Conservation (phyloP, 2,888 invertebrate species). For the Phaonia tiefii region DNA sequence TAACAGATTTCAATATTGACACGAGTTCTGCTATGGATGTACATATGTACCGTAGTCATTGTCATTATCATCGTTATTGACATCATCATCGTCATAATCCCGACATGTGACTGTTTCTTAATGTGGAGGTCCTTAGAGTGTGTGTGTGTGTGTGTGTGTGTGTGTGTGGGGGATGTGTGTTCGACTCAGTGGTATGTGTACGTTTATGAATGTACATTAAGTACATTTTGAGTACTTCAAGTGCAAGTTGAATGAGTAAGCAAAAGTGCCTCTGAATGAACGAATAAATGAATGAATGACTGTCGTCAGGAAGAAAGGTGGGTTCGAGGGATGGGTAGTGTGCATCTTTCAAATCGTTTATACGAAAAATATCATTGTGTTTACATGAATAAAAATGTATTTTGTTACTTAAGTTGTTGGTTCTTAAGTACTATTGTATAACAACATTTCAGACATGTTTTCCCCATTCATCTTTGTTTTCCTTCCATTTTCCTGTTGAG, state of each 20-base stretch:
- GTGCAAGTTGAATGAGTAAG: constrained; percentile 38
- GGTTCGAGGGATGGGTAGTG: not conserved
- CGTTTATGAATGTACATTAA: constrained; percentile 37
- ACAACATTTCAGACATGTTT: constrained; percentile 16
- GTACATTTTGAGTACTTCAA: constrained; percentile 46
- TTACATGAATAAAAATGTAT: not conserved
- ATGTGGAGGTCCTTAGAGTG: too few relatives aligned
- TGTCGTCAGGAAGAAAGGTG: not conserved
- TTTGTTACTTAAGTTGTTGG: too few relatives aligned
- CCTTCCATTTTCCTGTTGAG: too few relatives aligned
- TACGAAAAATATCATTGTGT: not conserved
- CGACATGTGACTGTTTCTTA: not conserved
- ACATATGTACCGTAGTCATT: too few relatives aligned
- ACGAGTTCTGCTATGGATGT: too few relatives aligned
- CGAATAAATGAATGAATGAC: constrained; percentile 11
- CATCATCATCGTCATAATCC: not conserved
- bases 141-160: too few relatives aligned
- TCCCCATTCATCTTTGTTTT: constrained; percentile 15
- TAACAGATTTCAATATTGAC: too few relatives aligned
- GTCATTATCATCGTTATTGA: not conserved
- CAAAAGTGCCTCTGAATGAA: constrained; percentile 28
- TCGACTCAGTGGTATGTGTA: not conserved
- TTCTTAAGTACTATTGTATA: constrained; percentile 3
- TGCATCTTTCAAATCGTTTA: not conserved
- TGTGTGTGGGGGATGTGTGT: too few relatives aligned